Percentiles rank a stretch among this genome's conserved stretches.
These are phyloP conservation scores for Salpingus planirostris DNA, from an alignment of 2,888 invertebrate species.

Conservation along the genomic window DNA sequence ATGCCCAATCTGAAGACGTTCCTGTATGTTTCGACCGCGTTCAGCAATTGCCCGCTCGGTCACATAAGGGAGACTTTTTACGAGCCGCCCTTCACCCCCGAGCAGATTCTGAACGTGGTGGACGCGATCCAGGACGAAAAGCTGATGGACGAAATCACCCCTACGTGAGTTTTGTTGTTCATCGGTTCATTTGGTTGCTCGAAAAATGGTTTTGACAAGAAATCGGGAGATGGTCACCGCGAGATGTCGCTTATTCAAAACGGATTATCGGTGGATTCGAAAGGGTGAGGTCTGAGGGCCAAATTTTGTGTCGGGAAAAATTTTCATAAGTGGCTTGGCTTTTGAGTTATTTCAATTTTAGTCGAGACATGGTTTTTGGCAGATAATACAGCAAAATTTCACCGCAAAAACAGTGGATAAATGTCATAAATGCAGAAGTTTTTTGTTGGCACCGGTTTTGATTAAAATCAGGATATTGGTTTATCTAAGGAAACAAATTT, in stretches of 20 bases:
- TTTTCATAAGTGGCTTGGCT: no score
- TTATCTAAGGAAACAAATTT: no score
- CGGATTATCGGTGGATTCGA: no score
- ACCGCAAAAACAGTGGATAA: no score
- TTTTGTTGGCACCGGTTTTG: no score
- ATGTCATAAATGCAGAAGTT: no score
- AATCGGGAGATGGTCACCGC: background rate
- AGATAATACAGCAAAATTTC: no score
- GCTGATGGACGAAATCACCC: background rate
- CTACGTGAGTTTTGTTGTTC: background rate
- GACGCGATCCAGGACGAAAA: background rate
- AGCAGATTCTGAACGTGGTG: background rate
- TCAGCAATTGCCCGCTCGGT: slow-evolving; percentile 1
- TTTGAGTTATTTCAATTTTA: no score
- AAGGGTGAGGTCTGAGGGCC: no score
- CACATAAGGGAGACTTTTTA: slow-evolving; percentile 4
- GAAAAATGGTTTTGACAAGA: background rate
- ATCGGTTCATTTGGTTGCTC: background rate
- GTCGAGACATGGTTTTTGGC: no score
- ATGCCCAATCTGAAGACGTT: slow-evolving; percentile 1
- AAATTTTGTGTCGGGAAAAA: no score
- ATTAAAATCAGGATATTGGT: no score
- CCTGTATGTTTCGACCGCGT: slow-evolving; percentile 6
- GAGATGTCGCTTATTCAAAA: background rate
- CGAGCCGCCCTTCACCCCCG: slow-evolving; percentile 2